These are phyloP conservation scores for Sinocyclocheilus anshuiensis DNA, from an alignment of 2,113 vertebrate species.

Conservation along the genomic window DNA sequence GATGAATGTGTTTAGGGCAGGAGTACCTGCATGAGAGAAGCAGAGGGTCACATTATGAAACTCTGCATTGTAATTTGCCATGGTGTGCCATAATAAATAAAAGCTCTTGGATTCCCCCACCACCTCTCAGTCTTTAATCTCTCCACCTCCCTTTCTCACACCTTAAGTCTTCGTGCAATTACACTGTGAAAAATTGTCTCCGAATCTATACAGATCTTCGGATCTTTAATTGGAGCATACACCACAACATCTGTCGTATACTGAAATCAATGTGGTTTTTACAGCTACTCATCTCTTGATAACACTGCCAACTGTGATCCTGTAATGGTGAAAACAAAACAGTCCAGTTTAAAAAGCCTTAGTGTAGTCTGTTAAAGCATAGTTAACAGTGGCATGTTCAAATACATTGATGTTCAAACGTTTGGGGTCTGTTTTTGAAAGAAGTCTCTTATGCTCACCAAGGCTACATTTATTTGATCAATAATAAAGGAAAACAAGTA, in stretches of 20 bases:
- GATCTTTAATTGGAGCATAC: conserved; percentile 48
- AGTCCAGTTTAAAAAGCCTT: not conserved
- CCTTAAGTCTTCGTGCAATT: conserved; percentile 25
- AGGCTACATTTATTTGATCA: too few relatives aligned
- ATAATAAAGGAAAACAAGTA: too few relatives aligned
- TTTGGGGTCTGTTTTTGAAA: not conserved
- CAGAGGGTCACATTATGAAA: conserved; percentile 52
- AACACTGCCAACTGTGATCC: conserved; percentile 7
- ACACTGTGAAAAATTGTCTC: conserved; percentile 48
- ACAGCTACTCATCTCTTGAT: not conserved
- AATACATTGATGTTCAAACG: too few relatives aligned
- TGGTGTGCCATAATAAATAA: conserved; percentile 55
- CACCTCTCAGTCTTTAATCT: not conserved
- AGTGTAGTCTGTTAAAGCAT: not conserved
- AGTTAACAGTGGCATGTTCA: not conserved
- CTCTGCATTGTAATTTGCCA: conserved; percentile 57
- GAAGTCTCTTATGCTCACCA: not conserved
- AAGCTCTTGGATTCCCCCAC: conserved; percentile 21
- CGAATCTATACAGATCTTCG: conserved; percentile 47
- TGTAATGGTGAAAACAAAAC: not conserved
- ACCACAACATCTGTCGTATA: not conserved
- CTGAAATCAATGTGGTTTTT: conserved; percentile 36
- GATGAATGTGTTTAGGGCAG: conserved; percentile 56
- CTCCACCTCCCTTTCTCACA: not conserved
- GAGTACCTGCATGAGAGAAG: conserved; percentile 50